Evolutionary conservation across 1,140 invertebrate species (phyloP).

Genomic region (Drosophila rufa): DNA sequence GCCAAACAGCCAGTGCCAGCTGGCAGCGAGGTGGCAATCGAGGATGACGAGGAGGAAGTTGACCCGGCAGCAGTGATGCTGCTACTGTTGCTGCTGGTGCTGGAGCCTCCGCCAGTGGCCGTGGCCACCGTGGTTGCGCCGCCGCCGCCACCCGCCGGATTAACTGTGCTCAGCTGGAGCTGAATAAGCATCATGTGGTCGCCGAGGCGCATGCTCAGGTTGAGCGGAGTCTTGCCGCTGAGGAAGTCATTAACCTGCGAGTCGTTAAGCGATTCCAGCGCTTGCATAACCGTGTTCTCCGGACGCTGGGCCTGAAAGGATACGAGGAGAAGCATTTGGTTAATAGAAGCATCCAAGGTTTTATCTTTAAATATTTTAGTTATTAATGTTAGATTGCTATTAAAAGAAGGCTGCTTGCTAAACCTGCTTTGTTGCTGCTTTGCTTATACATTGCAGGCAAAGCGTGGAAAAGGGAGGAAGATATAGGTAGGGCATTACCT

Average conservation of each 20-base stretch:
- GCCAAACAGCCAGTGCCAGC: conserved; percentile 27
- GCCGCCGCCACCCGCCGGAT: conserved; percentile 76
- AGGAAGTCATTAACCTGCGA: conserved; percentile 97
- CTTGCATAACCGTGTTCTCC: conserved; percentile 97
- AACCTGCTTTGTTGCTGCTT: too few species aligned
- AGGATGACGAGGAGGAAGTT: conserved; percentile 1
- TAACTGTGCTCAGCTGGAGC: conserved; percentile 94
- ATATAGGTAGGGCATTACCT: too few species aligned
- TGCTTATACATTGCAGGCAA: too few species aligned
- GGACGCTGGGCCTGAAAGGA: conserved; percentile 92
- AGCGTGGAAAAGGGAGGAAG: too few species aligned
- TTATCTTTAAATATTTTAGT: too few species aligned
- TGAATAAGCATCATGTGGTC: conserved; percentile 99
- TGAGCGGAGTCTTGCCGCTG: conserved; percentile 96
- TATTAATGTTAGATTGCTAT: too few species aligned
- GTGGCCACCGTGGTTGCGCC: conserved; percentile 17
- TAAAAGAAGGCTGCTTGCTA: too few species aligned
- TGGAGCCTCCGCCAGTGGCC: conserved; percentile 8
- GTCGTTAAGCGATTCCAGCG: conserved; percentile 96
- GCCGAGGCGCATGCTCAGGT: conserved; percentile 96
- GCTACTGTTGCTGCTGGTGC: conserved; percentile 15
- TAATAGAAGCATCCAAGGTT: neutral
- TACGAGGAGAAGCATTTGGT: neutral
- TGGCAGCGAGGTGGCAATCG: conserved; percentile 25
- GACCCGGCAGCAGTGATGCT: neutral